A percentile compares a stretch with the other conserved stretches of the same genome.
phyloP scores from a whole-genome alignment of 2,888 invertebrate genomes.

The Cheiracanthium punctorium region DNA sequence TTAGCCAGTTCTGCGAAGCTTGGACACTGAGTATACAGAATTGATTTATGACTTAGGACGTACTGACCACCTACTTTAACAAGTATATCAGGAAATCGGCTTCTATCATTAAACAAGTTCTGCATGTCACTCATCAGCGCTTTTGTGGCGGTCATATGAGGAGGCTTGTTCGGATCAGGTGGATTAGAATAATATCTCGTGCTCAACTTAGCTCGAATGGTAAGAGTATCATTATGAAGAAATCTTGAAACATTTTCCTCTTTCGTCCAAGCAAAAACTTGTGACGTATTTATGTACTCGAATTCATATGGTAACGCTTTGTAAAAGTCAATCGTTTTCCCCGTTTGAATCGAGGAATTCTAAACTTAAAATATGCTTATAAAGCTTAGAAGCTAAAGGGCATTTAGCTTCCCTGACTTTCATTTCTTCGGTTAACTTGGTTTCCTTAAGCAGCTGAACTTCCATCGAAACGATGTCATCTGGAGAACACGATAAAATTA shows the following conservation, averaged over 20 bases:
- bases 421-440: not conserved
- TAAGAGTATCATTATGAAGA: conserved; percentile 2
- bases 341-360: not conserved
- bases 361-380: not conserved
- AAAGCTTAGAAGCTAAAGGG: not conserved
- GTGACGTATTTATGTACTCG: not conserved
- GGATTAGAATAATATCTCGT: not conserved
- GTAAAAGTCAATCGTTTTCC: not conserved
- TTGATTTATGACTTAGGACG: not conserved
- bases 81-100: not conserved
- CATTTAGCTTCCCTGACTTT: not conserved
- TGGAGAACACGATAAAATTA: not conserved
- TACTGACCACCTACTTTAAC: conserved; percentile 1
- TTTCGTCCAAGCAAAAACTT: not conserved
- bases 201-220: conserved; percentile 1
- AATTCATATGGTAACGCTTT: not conserved
- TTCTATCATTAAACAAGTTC: not conserved
- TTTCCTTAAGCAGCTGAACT: not conserved
- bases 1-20: not conserved
- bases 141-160: not conserved
- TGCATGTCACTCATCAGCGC: not conserved
- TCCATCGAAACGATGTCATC: not conserved
- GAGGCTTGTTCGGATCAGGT: not conserved
- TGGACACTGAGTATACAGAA: not conserved
- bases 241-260: conserved; percentile 1